Percentiles rank a stretch among this genome's conserved stretches.
These are phyloP conservation scores for Hirtodrosophila cameraria DNA, from an alignment of 2,888 invertebrate species.

Conservation along the genomic window DNA sequence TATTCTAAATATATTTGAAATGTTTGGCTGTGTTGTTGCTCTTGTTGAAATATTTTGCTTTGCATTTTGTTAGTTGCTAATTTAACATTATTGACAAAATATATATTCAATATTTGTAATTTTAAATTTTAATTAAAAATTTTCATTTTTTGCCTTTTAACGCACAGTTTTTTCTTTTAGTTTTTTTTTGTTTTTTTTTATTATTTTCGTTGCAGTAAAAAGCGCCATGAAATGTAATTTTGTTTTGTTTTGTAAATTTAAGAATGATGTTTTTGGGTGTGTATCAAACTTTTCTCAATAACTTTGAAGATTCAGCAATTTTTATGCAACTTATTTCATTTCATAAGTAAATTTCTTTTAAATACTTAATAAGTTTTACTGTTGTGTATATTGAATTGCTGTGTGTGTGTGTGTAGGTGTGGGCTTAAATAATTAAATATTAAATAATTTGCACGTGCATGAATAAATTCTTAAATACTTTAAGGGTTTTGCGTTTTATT, in stretches of 20 bases:
- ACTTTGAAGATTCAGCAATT: constrained; percentile 16
- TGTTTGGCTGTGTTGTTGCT: constrained; percentile 37
- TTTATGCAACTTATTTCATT: constrained; percentile 1
- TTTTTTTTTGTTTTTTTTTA: constrained; percentile 1
- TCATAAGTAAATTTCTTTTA: constrained; percentile 9
- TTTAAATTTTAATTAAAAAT: constrained; percentile 22
- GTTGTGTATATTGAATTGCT: constrained; percentile 5
- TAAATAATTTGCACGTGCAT: constrained; percentile 73
- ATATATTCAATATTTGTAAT: constrained; percentile 52
- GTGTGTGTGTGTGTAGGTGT: constrained; percentile 20
- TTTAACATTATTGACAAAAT: constrained; percentile 80
- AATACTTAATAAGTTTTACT: constrained; percentile 9
- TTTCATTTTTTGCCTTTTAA: constrained; percentile 20
- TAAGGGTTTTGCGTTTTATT: constrained; percentile 8
- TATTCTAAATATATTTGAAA: constrained; percentile 22
- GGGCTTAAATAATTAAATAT: constrained; percentile 53
- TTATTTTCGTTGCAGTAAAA: constrained; percentile 20
- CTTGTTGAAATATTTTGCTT: constrained; percentile 5
- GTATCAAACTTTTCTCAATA: constrained; percentile 20
- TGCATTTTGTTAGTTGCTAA: constrained; percentile 57
- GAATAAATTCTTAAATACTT: constrained; percentile 70
- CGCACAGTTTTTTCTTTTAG: constrained; percentile 6
- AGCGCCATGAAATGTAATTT: constrained; percentile 31
- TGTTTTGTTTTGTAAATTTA: constrained; percentile 12
- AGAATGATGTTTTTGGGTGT: constrained; percentile 12